Conservation (phyloP, 2,888 invertebrate species). For the Macropis europaea region DNA sequence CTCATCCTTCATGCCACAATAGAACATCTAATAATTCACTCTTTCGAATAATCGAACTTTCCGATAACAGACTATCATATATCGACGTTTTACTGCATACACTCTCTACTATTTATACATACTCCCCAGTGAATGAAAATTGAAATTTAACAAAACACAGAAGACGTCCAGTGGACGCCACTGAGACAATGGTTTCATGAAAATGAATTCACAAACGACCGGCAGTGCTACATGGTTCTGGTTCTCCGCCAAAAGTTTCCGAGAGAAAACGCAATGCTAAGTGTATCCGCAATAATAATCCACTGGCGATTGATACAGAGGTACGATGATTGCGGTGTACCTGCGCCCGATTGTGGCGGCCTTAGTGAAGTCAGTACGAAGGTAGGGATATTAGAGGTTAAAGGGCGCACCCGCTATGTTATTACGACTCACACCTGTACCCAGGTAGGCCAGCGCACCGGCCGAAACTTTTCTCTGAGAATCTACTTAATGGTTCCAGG, state of each 20-base stretch:
- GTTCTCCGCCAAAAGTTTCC: constrained; percentile 42
- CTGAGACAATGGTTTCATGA: too few species aligned
- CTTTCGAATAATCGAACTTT: too few species aligned
- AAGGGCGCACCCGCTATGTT: constrained; percentile 75
- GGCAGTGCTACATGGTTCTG: not conserved
- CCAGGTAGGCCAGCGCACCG: constrained; percentile 55
- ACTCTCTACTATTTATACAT: too few species aligned
- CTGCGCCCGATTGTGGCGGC: constrained; percentile 73
- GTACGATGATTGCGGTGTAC: constrained; percentile 74
- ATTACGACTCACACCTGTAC: constrained; percentile 79
- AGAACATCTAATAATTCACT: too few species aligned
- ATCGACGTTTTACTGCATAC: too few species aligned
- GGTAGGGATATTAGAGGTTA: constrained; percentile 70
- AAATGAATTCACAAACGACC: too few species aligned
- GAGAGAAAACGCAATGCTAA: constrained; percentile 52
- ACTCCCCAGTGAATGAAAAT: too few species aligned
- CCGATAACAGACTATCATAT: not conserved
- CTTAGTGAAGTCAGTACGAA: constrained; percentile 71
- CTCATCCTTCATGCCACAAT: too few species aligned
- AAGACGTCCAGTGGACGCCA: too few species aligned
- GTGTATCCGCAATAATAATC: constrained; percentile 74
- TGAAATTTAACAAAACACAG: too few species aligned
- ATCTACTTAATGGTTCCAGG: constrained; percentile 62
- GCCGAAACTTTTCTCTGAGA: constrained; percentile 55
- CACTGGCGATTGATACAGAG: constrained; percentile 77